These are phyloP conservation scores for Xestia rhomboidea DNA, from an alignment of 2,888 invertebrate species.

Conservation along the genomic window DNA sequence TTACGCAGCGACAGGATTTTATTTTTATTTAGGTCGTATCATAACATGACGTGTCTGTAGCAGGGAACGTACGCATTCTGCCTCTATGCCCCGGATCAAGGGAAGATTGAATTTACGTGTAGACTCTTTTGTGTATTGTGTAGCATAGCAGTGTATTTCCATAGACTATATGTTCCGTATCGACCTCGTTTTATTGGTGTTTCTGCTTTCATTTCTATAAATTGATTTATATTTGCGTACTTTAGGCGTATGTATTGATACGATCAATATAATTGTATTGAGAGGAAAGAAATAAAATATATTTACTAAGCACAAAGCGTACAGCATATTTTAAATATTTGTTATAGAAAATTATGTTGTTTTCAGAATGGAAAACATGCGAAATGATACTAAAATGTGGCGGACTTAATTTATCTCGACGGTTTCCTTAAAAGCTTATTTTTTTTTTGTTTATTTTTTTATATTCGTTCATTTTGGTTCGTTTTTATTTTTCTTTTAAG, in stretches of 20 bases:
- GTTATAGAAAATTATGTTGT: neutral
- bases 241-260: neutral
- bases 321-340: neutral
- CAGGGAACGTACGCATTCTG: conserved; percentile 60
- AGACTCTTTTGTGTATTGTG: conserved; percentile 50
- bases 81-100: conserved; percentile 68
- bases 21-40: conserved; percentile 62
- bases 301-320: neutral
- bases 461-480: neutral
- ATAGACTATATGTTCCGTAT: conserved; percentile 49
- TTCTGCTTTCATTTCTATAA: conserved; percentile 22
- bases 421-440: neutral
- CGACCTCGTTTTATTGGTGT: conserved; percentile 47
- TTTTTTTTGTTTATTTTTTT: neutral
- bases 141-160: no score
- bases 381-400: neutral
- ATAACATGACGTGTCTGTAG: conserved; percentile 50
- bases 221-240: conserved; percentile 13
- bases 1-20: conserved; percentile 45
- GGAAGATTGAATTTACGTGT: conserved; percentile 69
- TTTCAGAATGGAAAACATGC: neutral
- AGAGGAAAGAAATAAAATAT: neutral
- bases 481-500: neutral
- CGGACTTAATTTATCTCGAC: neutral
- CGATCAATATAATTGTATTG: neutral